Evolutionary conservation across 2,797 vertebrate species (phyloP), one percentile per base, ranked within the genome.

Genomic region (Poecilia velifera): DNA sequence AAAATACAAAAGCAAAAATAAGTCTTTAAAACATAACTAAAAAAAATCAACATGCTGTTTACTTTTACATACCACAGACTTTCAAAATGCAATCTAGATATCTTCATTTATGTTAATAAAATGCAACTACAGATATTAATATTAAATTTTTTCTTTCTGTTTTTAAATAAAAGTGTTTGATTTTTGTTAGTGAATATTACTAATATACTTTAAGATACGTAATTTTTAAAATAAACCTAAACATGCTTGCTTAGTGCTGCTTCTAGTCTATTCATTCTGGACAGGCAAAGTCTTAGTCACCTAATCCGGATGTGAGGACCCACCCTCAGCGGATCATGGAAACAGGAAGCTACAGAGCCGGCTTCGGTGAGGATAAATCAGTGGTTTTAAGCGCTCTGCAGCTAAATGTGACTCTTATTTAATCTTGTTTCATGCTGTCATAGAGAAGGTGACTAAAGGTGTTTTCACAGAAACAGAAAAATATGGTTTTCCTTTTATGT

Each of bases 341-440:
- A 87, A 82, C 90, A 94, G 93, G 93, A 94, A 93, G 91, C 91
- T 85, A 39, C 88, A 82, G 85, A 95, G 91, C 96, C 95, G 96
- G 96, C 94, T 91, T 84, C 81, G 95, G 96, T 96, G 82, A 91
- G 92, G 39, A 64, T 2, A 84, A 28, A 64, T 73, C 45, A 12
- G 76, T 0, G 71, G 79, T 80, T 76, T 45, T 13, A 43, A 31
- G 6, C 68, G 12, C 8, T 2, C 1, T 34, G 0, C 59, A 53
- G 41, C 6, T 12, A 20, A 7, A 28, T 53, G 41, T 3, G 0
- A 5, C 2, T 70, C 10, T 18, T 18, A 28, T 77, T 34, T 8
- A 0, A 0, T 0, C 20, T 68, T 5, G 2, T 25, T 1, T 22
- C 76, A 45, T 47, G 39, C 1, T 59, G 22, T 62, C 5, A 39